A percentile compares a stretch with the other conserved stretches of the same genome.
Conservation (phyloP, 1,140 invertebrate genomes). For the Mizuhopecten yessoensis region DNA sequence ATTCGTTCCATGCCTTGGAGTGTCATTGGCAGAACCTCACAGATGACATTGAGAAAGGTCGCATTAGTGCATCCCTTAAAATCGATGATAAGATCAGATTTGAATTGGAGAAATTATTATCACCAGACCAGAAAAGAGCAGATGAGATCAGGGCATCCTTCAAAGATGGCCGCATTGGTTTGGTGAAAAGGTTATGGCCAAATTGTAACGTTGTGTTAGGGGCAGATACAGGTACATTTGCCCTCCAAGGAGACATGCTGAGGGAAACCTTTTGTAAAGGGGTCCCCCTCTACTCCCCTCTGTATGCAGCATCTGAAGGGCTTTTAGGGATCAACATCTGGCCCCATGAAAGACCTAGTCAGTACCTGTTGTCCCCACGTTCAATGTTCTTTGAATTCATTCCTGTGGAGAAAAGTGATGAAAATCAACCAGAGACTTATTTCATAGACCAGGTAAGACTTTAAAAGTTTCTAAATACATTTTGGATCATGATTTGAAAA, state of each 20-base stretch:
- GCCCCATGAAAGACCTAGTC: conserved; percentile 71
- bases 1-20: conserved; percentile 76
- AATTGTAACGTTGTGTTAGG: conserved; percentile 76
- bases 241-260: conserved; percentile 77
- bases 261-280: conserved; percentile 76
- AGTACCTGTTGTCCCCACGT: conserved; percentile 76
- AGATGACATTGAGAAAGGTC: conserved; percentile 77
- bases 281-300: conserved; percentile 78
- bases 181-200: conserved; percentile 80
- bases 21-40: conserved; percentile 71
- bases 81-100: conserved; percentile 72
- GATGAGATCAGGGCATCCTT: conserved; percentile 74
- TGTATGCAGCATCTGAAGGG: conserved; percentile 83
- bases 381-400: conserved; percentile 82
- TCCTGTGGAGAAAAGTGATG: conserved; percentile 73
- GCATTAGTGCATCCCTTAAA: conserved; percentile 71
- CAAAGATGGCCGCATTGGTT: conserved; percentile 68
- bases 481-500: too few relatives aligned
- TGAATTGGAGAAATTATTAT: conserved; percentile 72
- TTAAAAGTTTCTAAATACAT: too few relatives aligned
- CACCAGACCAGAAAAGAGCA: conserved; percentile 78
- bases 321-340: conserved; percentile 81
- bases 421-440: conserved; percentile 78
- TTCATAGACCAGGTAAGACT: conserved; percentile 77
- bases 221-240: conserved; percentile 80